A percentile compares a stretch with the other conserved stretches of the same genome.
phyloP scores from a whole-genome alignment of 2,113 vertebrate species.

The Penelope pileata region DNA sequence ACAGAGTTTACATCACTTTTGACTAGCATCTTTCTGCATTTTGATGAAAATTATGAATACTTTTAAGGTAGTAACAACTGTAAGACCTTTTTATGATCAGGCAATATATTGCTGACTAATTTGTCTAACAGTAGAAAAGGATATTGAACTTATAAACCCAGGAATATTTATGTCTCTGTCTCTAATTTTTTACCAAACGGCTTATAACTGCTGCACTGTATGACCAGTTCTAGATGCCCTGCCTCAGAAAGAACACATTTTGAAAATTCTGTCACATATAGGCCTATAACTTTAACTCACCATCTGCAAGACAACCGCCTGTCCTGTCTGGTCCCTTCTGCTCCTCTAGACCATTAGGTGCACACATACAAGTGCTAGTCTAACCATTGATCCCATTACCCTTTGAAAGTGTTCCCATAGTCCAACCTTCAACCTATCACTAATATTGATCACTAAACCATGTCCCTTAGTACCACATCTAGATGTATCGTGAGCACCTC shows the following conservation, averaged over 20 bases:
- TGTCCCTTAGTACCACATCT: no score
- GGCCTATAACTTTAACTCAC: background rate
- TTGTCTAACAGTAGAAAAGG: background rate
- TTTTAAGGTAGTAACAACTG: background rate
- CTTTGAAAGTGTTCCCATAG: background rate
- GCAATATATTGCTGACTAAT: background rate
- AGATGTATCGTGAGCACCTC: no score
- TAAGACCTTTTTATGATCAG: background rate
- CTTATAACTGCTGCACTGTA: background rate
- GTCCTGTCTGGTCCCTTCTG: background rate
- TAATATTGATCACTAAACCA: no score
- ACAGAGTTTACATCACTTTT: background rate
- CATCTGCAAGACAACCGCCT: background rate
- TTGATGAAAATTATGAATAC: background rate
- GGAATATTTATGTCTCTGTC: background rate
- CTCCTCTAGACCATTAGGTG: background rate
- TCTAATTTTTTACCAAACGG: background rate
- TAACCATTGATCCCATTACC: background rate
- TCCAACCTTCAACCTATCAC: no score
- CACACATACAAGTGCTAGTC: fast-evolving
- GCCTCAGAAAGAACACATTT: background rate
- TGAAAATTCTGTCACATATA: background rate
- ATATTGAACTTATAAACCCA: background rate
- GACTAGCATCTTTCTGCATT: background rate
- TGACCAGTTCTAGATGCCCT: background rate